A percentile compares a stretch with the other conserved stretches of the same genome.
Conservation (phyloP, 1,140 invertebrate genomes). For the Pachypsylla venusta region DNA sequence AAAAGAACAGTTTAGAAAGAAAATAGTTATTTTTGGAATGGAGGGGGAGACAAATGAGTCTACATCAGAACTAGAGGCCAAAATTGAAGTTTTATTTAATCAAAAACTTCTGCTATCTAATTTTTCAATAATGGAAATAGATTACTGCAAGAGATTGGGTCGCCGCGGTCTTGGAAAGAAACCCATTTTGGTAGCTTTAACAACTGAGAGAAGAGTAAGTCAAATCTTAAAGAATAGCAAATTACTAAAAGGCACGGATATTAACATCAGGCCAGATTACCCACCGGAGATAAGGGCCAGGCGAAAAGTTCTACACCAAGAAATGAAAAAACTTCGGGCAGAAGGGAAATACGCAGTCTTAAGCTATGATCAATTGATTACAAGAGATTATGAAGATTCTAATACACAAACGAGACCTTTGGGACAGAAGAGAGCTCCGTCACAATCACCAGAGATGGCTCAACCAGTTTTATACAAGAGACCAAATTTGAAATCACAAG, state of each 20-base stretch:
- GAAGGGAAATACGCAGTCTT: not conserved
- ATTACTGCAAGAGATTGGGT: not conserved
- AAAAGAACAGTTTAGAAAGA: not conserved
- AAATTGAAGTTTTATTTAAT: not conserved
- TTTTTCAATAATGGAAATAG: not conserved
- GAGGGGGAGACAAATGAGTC: not conserved
- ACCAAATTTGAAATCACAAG: not conserved
- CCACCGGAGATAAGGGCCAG: not conserved
- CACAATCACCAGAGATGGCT: not conserved
- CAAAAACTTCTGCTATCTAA: not conserved
- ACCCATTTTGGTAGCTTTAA: not conserved
- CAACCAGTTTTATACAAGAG: not conserved
- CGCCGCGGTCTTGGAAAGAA: not conserved
- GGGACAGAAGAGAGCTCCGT: not conserved
- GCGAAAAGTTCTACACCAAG: not conserved
- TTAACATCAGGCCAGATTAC: not conserved
- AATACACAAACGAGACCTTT: not conserved
- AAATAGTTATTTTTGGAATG: not conserved
- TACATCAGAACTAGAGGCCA: not conserved
- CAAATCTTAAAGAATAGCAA: not conserved
- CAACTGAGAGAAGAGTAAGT: not conserved
- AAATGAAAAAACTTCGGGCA: not conserved
- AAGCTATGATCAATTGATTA: not conserved
- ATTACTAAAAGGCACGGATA: not conserved
- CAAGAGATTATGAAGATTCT: not conserved